Evolutionary conservation across 2,797 vertebrate genomes (phyloP).

Genomic region (Scyliorhinus canicula): DNA sequence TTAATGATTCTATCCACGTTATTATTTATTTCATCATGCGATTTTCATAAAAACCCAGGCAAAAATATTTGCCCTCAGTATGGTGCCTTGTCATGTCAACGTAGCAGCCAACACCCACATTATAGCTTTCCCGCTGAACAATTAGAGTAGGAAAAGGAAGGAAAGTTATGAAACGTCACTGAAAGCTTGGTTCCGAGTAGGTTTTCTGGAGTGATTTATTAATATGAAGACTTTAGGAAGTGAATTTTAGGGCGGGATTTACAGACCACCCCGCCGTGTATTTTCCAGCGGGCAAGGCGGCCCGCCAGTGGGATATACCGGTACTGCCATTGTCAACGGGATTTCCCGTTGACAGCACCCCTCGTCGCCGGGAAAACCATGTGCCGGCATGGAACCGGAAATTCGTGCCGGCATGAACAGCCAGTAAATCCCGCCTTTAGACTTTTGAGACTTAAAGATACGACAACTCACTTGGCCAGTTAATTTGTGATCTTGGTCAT

Average conservation of each 20-base stretch:
- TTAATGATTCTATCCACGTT: background rate
- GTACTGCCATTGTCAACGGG: too few relatives aligned
- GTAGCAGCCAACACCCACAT: background rate
- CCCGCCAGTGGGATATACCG: too few relatives aligned
- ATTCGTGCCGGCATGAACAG: too few relatives aligned
- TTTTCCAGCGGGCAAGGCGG: too few relatives aligned
- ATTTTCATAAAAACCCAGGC: background rate
- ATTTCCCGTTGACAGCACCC: too few relatives aligned
- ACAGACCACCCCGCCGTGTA: too few relatives aligned
- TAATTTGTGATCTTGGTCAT: background rate
- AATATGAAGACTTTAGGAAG: background rate
- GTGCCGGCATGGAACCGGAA: too few relatives aligned
- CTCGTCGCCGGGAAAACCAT: too few relatives aligned
- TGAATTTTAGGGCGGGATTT: too few relatives aligned
- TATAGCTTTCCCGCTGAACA: background rate
- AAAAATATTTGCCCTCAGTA: too few relatives aligned
- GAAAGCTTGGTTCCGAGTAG: background rate
- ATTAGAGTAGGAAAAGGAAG: background rate
- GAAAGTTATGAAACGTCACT: background rate
- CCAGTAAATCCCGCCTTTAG: too few relatives aligned
- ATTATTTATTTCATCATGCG: background rate
- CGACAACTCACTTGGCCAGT: background rate
- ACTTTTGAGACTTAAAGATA: background rate
- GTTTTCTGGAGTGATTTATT: background rate
- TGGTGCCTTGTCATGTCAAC: background rate